These are phyloP conservation scores for Oscheius sp. DNA, from an alignment of 2,888 invertebrate species.

Conservation along the genomic window DNA sequence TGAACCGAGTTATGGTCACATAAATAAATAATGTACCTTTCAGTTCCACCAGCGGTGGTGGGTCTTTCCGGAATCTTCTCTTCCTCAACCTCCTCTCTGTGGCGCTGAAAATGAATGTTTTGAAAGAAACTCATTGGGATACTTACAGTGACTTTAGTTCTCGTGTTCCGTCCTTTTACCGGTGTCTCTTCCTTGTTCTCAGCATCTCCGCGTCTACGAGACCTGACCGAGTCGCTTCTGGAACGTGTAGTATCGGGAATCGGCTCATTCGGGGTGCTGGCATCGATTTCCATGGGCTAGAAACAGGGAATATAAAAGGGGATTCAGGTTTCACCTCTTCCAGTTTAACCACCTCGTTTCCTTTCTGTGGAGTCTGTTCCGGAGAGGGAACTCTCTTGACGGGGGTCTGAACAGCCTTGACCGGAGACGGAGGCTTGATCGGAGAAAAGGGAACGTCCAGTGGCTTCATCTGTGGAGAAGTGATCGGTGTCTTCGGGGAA, in stretches of 20 bases:
- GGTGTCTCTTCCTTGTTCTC: neutral
- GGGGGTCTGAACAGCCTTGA: neutral
- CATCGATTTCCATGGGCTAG: too few species aligned
- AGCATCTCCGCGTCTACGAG: too few species aligned
- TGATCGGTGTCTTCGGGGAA: neutral
- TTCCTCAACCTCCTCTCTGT: neutral
- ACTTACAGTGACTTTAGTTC: too few species aligned
- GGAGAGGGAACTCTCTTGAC: neutral
- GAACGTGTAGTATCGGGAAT: too few species aligned
- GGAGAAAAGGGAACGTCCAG: slow-evolving; percentile 8
- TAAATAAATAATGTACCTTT: neutral
- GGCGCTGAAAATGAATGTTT: too few species aligned
- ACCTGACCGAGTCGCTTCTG: too few species aligned
- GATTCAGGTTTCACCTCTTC: neutral
- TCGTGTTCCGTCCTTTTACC: too few species aligned
- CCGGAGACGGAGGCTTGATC: neutral
- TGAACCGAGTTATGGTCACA: neutral
- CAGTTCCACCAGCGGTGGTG: neutral
- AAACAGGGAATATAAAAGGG: too few species aligned
- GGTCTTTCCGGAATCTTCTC: neutral
- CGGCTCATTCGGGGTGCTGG: too few species aligned
- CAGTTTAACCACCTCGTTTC: neutral
- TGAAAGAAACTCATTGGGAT: too few species aligned
- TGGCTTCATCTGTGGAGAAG: neutral
- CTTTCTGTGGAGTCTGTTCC: neutral